phyloP scores from a whole-genome alignment of 1,140 invertebrate species.

The Linepithema humile region DNA sequence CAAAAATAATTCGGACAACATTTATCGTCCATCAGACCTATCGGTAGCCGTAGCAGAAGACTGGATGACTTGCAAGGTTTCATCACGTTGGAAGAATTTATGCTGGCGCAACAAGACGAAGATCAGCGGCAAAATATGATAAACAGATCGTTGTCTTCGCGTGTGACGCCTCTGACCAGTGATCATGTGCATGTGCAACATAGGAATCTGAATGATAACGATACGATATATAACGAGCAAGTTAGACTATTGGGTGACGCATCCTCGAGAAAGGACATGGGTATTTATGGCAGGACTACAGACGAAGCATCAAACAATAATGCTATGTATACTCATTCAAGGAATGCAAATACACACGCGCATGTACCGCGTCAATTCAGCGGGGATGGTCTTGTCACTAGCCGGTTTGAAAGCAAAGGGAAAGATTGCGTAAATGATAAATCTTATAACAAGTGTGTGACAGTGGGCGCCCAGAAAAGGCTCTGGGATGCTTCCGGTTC shows the following conservation, averaged over 20 bases:
- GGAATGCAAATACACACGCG: conserved; percentile 7
- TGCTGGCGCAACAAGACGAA: conserved; percentile 89
- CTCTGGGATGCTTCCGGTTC: conserved; percentile 51
- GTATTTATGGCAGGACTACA: conserved; percentile 67
- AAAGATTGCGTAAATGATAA: conserved; percentile 36
- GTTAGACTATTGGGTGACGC: conserved; percentile 31
- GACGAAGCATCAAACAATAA: conserved; percentile 61
- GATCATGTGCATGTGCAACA: conserved; percentile 77
- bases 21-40: conserved; percentile 32
- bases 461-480: conserved; percentile 35
- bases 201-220: conserved; percentile 70
- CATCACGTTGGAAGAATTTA: conserved; percentile 90
- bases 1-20: background rate
- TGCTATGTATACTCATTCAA: conserved; percentile 18
- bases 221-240: conserved; percentile 31
- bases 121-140: conserved; percentile 78
- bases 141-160: conserved; percentile 63
- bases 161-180: conserved; percentile 69
- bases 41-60: conserved; percentile 61
- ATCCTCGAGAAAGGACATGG: conserved; percentile 66
- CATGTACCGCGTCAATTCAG: background rate
- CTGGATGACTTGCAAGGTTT: conserved; percentile 84
- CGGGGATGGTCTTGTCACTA: conserved; percentile 10
- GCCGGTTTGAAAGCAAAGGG: conserved; percentile 30
- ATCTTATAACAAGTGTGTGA: background rate